phyloP scores from a whole-genome alignment of 1,140 invertebrate species.

The Achroia grisella region DNA sequence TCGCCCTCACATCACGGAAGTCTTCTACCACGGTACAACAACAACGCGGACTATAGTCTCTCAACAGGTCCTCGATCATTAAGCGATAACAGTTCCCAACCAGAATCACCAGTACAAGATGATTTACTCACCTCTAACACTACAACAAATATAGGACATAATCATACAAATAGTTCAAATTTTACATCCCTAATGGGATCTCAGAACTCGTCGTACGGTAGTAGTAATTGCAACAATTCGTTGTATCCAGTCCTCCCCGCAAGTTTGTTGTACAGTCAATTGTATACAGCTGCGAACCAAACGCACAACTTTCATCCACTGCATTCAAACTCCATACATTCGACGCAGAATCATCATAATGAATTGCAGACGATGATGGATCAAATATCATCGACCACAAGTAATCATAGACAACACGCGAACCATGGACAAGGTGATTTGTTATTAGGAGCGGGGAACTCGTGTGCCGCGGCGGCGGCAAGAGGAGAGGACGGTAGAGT shows the following conservation, averaged over 20 bases:
- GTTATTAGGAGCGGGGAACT: conserved; percentile 76
- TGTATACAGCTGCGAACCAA: conserved; percentile 86
- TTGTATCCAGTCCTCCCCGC: conserved; percentile 83
- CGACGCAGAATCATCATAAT: conserved; percentile 78
- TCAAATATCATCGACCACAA: conserved; percentile 78
- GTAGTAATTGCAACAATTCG: conserved; percentile 78
- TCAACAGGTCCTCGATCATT: conserved; percentile 79
- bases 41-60: conserved; percentile 63
- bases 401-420: conserved; percentile 74
- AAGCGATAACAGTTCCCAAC: conserved; percentile 87
- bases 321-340: conserved; percentile 77
- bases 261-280: conserved; percentile 86
- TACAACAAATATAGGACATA: conserved; percentile 75
- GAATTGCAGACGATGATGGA: conserved; percentile 82
- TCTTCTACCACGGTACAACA: conserved; percentile 76
- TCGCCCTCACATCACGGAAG: conserved; percentile 72
- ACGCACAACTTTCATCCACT: conserved; percentile 82
- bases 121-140: conserved; percentile 78
- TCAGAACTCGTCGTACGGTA: conserved; percentile 70
- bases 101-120: conserved; percentile 87
- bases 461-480: conserved; percentile 76
- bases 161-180: conserved; percentile 78
- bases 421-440: conserved; percentile 72
- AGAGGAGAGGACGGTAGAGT: conserved; percentile 76
- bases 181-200: conserved; percentile 74